phyloP scores from a whole-genome alignment of 2,888 invertebrate species.

The Archaeoteleia sp. region DNA sequence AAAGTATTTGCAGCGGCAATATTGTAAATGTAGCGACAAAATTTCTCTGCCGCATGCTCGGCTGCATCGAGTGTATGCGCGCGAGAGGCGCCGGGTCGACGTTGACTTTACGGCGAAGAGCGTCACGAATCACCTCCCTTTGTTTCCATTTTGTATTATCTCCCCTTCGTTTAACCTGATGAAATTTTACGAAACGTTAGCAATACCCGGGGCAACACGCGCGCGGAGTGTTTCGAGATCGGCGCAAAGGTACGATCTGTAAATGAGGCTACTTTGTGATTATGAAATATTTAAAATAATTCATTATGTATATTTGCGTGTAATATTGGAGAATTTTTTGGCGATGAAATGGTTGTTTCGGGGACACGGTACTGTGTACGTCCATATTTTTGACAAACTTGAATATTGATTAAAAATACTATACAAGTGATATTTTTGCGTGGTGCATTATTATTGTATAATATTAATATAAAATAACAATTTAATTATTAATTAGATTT shows the following conservation, averaged over 20 bases:
- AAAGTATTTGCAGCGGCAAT: constrained; percentile 49
- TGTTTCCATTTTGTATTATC: constrained; percentile 51
- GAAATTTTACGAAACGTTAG: constrained; percentile 55
- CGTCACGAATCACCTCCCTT: constrained; percentile 53
- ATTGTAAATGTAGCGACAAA: constrained; percentile 52
- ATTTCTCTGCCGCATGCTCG: constrained; percentile 52
- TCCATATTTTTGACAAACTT: no score
- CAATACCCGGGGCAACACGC: constrained; percentile 48
- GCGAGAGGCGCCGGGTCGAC: constrained; percentile 49
- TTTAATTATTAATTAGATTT: no score
- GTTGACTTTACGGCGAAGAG: constrained; percentile 54
- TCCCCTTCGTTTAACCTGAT: constrained; percentile 53
- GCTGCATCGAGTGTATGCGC: constrained; percentile 39
- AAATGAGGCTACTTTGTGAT: constrained; percentile 42
- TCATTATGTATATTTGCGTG: constrained; percentile 8
- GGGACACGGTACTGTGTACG: no score
- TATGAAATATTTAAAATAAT: no score
- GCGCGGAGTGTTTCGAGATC: constrained; percentile 50
- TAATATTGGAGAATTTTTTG: no score
- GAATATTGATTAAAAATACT: no score
- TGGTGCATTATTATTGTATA: no score
- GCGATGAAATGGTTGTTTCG: no score
- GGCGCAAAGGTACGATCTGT: constrained; percentile 36
- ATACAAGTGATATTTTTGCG: no score
- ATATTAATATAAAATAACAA: no score